Conservation (phyloP, 2,797 vertebrate species). For the Coracias cyanogaster region DNA sequence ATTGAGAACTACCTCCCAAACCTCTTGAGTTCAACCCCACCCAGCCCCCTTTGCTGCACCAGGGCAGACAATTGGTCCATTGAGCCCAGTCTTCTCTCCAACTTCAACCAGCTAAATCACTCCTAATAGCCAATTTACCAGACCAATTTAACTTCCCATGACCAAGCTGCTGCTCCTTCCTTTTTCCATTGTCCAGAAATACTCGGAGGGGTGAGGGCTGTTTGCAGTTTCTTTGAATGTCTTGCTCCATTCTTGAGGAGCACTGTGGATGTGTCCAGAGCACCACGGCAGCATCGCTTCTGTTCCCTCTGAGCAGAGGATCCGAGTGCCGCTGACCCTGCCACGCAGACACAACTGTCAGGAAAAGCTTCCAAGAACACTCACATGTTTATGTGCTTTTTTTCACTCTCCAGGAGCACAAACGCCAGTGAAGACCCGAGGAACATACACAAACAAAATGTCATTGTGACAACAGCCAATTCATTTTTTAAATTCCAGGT, state of each 20-base stretch:
- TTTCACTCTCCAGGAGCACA: not conserved
- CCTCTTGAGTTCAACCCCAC: not conserved
- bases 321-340: rapidly evolving
- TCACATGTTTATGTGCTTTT: not conserved
- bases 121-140: not conserved
- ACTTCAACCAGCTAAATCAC: not conserved
- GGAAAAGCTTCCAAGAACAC: not conserved
- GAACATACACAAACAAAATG: not conserved
- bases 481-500: constrained; percentile 35
- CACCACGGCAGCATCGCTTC: rapidly evolving
- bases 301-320: not conserved
- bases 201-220: rapidly evolving
- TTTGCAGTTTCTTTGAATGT: not conserved
- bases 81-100: not conserved
- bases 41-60: not conserved
- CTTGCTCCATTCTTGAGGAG: not conserved
- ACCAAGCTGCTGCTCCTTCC: not conserved
- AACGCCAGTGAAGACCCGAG: not conserved
- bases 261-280: not conserved
- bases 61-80: not conserved
- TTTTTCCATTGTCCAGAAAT: not conserved
- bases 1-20: not conserved
- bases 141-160: not conserved
- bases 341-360: not conserved
- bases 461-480: not conserved